Percentiles rank a stretch among this genome's conserved stretches.
Conservation (phyloP, 1,140 invertebrate genomes). For the Hylaeus volcanicus region DNA sequence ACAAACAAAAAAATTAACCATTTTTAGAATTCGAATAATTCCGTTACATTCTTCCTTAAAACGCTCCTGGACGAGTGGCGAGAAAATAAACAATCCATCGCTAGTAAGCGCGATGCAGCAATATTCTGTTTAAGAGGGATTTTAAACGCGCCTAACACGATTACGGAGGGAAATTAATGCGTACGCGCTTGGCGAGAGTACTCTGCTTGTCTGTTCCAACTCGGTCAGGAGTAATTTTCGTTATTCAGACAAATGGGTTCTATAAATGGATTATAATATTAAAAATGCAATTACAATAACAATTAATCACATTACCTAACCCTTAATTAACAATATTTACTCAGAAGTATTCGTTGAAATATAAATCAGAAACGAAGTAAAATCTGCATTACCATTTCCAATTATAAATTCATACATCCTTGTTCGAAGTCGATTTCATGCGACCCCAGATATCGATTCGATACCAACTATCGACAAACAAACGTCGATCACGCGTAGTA, state of each 20-base stretch:
- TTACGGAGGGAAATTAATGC: conserved; percentile 21
- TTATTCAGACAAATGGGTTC: not conserved
- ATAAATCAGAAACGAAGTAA: too few species aligned
- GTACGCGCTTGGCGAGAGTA: not conserved
- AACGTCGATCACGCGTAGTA: not conserved
- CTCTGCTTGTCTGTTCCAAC: not conserved
- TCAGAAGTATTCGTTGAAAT: too few species aligned
- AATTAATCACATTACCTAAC: too few species aligned
- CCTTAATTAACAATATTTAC: too few species aligned
- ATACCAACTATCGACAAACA: conserved; percentile 2
- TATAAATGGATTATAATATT: not conserved
- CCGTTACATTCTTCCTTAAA: not conserved
- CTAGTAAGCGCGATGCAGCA: not conserved
- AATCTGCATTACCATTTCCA: too few species aligned
- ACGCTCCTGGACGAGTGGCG: not conserved
- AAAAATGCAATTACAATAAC: not conserved
- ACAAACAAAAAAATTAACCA: too few species aligned
- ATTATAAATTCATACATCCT: conserved; percentile 20
- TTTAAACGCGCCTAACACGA: not conserved
- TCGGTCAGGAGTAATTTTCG: not conserved
- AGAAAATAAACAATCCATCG: not conserved
- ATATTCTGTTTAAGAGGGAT: conserved; percentile 10
- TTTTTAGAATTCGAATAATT: too few species aligned
- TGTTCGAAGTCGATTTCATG: not conserved
- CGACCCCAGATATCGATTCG: not conserved